Conservation (phyloP, 53 echinoderm and acorn worm genomes). For the Zoroaster sp. region DNA sequence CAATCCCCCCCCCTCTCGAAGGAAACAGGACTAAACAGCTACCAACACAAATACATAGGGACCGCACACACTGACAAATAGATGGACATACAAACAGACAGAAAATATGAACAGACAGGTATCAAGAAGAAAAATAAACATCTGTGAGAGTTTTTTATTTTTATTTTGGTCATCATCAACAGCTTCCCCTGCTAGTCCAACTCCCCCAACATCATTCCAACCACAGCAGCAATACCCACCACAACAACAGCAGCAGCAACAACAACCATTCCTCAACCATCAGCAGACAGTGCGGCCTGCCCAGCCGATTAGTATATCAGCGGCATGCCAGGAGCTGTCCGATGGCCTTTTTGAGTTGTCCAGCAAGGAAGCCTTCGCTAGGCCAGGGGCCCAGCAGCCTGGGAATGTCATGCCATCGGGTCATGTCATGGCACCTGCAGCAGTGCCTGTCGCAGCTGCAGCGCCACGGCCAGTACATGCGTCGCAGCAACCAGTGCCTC, state of each 20-base stretch:
- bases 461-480: background rate
- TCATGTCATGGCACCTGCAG: background rate
- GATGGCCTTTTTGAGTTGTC: slow-evolving; percentile 69
- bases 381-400: slow-evolving; percentile 18
- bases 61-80: no score
- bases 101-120: background rate
- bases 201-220: slow-evolving; percentile 56
- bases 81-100: background rate
- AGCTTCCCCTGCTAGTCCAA: slow-evolving; percentile 24
- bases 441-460: background rate
- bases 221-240: slow-evolving; percentile 30
- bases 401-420: no score
- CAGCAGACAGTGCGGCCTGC: slow-evolving; percentile 30
- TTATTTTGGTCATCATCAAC: slow-evolving; percentile 9
- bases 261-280: slow-evolving; percentile 34
- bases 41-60: no score
- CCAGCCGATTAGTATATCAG: slow-evolving; percentile 43
- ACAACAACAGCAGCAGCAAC: slow-evolving; percentile 42
- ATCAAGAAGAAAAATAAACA: background rate
- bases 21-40: no score
- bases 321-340: slow-evolving; percentile 74
- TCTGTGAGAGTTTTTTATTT: background rate
- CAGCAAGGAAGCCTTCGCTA: slow-evolving; percentile 21
- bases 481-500: slow-evolving; percentile 23
- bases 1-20: no score